Evolutionary conservation across 2,797 vertebrate genomes (phyloP), one percentile per base, ranked within the genome.

Genomic region (Toxotes lorentzi): DNA sequence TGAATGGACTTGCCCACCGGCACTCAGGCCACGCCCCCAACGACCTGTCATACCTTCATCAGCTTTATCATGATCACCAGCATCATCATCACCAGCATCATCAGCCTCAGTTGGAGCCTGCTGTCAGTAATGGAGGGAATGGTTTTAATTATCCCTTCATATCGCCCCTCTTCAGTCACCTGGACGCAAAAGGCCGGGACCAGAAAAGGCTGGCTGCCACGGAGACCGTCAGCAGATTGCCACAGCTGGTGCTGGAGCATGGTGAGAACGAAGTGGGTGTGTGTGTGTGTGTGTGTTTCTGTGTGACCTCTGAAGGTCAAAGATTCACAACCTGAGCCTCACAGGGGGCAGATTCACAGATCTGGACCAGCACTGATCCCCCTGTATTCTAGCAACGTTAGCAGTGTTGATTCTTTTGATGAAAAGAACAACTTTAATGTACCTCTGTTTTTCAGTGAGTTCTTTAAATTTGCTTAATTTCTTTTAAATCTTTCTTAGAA

Each of bases 101-200:
- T 79, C 0, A 71, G 88, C 13, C 88, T 81, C 0, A 92, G 90
- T 27, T 58, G 67, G 86, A 89, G 57, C 83, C 76, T 1, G 83
- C 91, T 2, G 50, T 86, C 65, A 94, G 43, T 78, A 95, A 78
- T 27, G 94, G 91, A 89, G 93, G 70, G 71, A 91, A 70, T 1
- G 77, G 88, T 41, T 96, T 95, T 91, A 99, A 99, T 92, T 99
- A 99, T 84, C 97, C 98, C 17, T 96, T 97, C 84, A 98, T 99
- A 91, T 93, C 97, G 66, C 95, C 98, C 14, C 58, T 95, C 62
- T 59, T 92, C 78, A 78, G 63, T 79, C 90, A 82, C 57, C 21
- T 74, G 84, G 73, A 88, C 13, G 79, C 91, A 0, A 84, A 89
- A 58, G 71, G 89, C 80, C 94, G 86, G 73, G 93, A 92, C 56